A percentile compares a stretch with the other conserved stretches of the same genome.
Conservation (phyloP, 2,113 vertebrate species). For the Apistogramma diplotaenia region DNA sequence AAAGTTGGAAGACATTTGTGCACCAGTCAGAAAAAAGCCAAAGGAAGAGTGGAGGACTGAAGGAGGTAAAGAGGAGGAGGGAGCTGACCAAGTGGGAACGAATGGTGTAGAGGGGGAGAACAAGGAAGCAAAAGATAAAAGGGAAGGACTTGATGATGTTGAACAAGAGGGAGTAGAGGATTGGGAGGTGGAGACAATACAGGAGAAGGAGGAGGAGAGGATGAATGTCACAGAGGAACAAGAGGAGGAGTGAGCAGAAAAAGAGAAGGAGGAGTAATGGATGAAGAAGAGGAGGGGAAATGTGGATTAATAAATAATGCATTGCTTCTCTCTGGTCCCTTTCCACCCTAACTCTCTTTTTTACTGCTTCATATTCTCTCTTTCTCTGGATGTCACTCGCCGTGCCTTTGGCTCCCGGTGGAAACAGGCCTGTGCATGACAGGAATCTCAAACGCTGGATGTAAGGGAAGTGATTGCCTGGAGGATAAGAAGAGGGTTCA, state of each 20-base stretch:
- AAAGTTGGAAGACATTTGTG: not conserved
- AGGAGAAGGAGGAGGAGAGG: slow-evolving; percentile 3
- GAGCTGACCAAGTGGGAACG: slow-evolving; percentile 31
- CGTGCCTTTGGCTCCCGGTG: slow-evolving; percentile 32
- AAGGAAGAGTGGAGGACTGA: not conserved
- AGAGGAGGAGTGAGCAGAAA: slow-evolving; percentile 21
- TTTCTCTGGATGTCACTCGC: not conserved
- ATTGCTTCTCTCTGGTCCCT: slow-evolving; percentile 40
- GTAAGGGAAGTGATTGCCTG: too few relatives aligned
- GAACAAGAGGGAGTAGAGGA: slow-evolving; percentile 62
- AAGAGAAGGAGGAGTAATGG: slow-evolving; percentile 67
- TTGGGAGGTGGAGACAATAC: slow-evolving; percentile 23
- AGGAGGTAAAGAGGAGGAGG: slow-evolving; percentile 53
- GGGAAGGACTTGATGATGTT: not conserved
- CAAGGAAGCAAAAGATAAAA: slow-evolving; percentile 64
- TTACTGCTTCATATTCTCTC: slow-evolving; percentile 5
- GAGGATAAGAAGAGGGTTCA: too few relatives aligned
- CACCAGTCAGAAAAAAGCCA: not conserved
- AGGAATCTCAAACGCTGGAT: slow-evolving; percentile 42
- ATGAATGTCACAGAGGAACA: slow-evolving; percentile 59
- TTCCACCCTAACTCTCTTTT: slow-evolving; percentile 19
- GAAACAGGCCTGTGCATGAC: slow-evolving; percentile 13
- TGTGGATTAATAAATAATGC: slow-evolving; percentile 65
- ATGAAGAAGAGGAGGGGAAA: slow-evolving; percentile 47
- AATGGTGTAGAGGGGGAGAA: slow-evolving; percentile 58